Conservation (phyloP, 2,888 invertebrate genomes). For the Plemyria rubiginata region DNA sequence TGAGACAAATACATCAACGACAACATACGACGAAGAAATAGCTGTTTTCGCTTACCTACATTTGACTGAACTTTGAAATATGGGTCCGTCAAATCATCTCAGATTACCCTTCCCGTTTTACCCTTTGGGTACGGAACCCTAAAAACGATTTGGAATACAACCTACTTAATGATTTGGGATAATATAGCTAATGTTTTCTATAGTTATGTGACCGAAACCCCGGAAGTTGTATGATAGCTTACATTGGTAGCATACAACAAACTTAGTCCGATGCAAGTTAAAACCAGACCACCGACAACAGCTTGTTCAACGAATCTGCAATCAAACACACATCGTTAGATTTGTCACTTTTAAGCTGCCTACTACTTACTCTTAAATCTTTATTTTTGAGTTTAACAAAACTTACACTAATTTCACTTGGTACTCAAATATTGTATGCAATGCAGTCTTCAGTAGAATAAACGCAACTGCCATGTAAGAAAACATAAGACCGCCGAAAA, state of each 20-base stretch:
- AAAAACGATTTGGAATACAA: too few species aligned
- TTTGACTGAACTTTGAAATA: too few species aligned
- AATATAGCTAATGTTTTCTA: too few species aligned
- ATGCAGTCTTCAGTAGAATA: conserved; percentile 64
- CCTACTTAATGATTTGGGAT: too few species aligned
- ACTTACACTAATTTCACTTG: conserved; percentile 72
- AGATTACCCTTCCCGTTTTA: too few species aligned
- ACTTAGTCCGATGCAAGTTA: conserved; percentile 64
- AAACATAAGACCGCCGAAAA: conserved; percentile 68
- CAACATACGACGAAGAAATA: too few species aligned
- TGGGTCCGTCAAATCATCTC: too few species aligned
- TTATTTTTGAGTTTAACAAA: conserved; percentile 40
- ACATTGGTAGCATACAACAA: conserved; percentile 65
- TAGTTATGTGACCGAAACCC: too few species aligned
- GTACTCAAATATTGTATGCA: conserved; percentile 77
- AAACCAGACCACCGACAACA: conserved; percentile 59
- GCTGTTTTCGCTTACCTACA: too few species aligned
- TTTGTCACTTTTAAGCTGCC: background rate
- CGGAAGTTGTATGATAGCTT: conserved; percentile 39
- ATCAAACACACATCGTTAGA: conserved; percentile 23
- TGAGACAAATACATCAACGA: too few species aligned
- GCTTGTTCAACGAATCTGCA: conserved; percentile 69
- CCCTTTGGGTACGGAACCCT: too few species aligned
- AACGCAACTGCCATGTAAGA: conserved; percentile 68
- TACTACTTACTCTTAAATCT: background rate